Conservation (phyloP, 1,140 invertebrate genomes). For the Drosophila tani region DNA sequence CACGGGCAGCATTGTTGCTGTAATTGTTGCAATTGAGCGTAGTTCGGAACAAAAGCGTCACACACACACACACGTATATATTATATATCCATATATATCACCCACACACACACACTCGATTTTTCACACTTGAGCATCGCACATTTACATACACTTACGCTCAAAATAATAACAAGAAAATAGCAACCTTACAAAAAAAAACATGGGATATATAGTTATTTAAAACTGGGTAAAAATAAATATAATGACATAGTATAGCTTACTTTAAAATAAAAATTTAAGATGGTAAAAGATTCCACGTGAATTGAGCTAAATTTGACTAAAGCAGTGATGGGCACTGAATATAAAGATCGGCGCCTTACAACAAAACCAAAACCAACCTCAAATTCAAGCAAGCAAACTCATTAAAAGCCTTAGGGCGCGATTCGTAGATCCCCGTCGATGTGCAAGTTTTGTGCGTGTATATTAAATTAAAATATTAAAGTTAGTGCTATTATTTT, state of each 20-base stretch:
- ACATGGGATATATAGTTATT: background rate
- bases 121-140: conserved; percentile 28
- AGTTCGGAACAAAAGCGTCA: conserved; percentile 59
- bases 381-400: no score
- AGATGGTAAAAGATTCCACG: no score
- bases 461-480: background rate
- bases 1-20: conserved; percentile 67
- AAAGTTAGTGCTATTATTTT: background rate
- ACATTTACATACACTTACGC: conserved; percentile 1
- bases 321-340: background rate
- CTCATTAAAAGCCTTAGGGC: background rate
- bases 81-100: conserved; percentile 5
- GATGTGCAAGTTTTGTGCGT: no score
- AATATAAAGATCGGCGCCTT: no score
- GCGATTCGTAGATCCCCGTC: no score
- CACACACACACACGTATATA: conserved; percentile 19
- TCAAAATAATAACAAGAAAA: background rate
- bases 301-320: background rate
- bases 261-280: no score
- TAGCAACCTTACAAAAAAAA: no score
- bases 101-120: conserved; percentile 15
- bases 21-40: conserved; percentile 80
- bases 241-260: no score
- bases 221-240: background rate
- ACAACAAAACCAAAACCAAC: no score